Evolutionary conservation across 2,113 vertebrate species (phyloP).

Genomic region (Pelmatolapia mariae): DNA sequence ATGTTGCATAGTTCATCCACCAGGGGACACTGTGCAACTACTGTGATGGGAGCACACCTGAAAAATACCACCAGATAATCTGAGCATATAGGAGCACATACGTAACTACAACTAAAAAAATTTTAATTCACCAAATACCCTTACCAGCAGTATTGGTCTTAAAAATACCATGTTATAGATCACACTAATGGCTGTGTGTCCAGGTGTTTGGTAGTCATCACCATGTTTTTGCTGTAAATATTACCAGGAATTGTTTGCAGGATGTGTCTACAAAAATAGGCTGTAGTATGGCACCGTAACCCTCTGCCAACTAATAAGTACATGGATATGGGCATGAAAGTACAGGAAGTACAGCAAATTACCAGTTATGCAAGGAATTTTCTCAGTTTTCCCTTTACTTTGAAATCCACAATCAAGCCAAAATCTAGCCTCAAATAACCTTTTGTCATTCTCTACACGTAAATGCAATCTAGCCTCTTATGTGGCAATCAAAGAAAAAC

Average conservation of each 20-base stretch:
- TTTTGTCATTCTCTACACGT: background rate
- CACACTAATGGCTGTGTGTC: background rate
- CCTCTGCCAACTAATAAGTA: background rate
- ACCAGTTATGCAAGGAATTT: background rate
- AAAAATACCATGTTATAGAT: background rate
- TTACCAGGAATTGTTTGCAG: background rate
- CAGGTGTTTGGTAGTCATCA: background rate
- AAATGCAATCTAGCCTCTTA: background rate
- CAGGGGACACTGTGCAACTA: background rate
- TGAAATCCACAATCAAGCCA: background rate
- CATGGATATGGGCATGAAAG: background rate
- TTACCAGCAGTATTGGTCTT: background rate
- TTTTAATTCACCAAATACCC: accelerated
- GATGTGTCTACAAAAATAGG: background rate
- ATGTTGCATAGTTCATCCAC: background rate
- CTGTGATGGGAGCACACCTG: background rate
- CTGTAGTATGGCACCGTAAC: background rate
- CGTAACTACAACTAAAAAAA: background rate
- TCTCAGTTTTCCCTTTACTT: background rate
- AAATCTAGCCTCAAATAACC: background rate
- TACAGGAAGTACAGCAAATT: background rate
- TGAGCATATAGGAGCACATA: background rate
- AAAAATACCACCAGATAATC: background rate
- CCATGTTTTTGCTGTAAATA: background rate
- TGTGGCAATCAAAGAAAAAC: background rate